These are phyloP conservation scores for Tribolium castaneum DNA, from an alignment of 1,140 invertebrate species.

Conservation along the genomic window DNA sequence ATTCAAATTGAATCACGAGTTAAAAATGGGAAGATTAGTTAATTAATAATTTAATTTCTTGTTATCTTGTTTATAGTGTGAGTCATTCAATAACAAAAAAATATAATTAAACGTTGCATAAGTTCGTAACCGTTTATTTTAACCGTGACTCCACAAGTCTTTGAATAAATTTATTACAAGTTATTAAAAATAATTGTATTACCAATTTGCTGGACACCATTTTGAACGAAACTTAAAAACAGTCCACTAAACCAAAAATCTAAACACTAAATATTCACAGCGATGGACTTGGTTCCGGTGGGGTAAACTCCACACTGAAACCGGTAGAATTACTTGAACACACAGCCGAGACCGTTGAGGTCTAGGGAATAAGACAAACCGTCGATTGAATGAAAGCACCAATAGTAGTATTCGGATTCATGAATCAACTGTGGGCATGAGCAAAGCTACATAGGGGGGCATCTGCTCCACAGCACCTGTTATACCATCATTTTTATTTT, in stretches of 20 bases:
- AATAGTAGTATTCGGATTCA: constrained; percentile 22
- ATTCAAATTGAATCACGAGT: neutral
- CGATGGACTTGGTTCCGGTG: neutral
- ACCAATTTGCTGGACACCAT: constrained; percentile 47
- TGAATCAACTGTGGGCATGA: constrained; percentile 31
- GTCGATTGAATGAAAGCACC: constrained; percentile 25
- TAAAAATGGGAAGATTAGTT: neutral
- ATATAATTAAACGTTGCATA: neutral
- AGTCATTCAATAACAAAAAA: constrained; percentile 1
- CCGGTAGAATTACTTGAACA: constrained; percentile 5
- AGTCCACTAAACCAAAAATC: neutral
- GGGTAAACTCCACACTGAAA: neutral
- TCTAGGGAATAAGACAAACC: constrained; percentile 22
- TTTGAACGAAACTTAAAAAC: neutral
- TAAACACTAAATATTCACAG: neutral
- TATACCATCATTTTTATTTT: constrained; percentile 28
- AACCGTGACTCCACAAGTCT: neutral
- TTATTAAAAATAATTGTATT: neutral
- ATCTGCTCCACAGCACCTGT: constrained; percentile 9
- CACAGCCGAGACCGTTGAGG: constrained; percentile 33
- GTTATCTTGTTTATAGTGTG: constrained; percentile 3
- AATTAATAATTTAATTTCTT: constrained; percentile 6
- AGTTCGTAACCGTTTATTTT: constrained; percentile 24
- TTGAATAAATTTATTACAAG: neutral
- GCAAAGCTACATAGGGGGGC: constrained; percentile 6